A percentile compares a stretch with the other conserved stretches of the same genome.
Conservation (phyloP, 2,888 invertebrate species). For the Scotopteryx bipunctaria region DNA sequence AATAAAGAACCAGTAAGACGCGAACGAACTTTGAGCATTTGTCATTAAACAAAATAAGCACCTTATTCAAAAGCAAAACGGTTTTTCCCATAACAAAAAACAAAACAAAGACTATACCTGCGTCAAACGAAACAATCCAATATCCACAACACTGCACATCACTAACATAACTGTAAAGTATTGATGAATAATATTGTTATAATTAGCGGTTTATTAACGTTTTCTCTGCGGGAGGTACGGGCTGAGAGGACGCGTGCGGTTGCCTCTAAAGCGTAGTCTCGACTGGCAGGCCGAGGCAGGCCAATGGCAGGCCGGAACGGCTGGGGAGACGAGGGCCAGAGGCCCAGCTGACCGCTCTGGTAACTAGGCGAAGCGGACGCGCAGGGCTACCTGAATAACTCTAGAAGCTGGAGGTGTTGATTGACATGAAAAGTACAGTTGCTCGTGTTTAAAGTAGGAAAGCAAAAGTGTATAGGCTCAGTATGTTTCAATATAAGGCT, state of each 20-base stretch:
- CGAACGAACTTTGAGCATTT: too few relatives aligned
- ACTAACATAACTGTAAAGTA: constrained; percentile 15
- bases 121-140: constrained; percentile 34
- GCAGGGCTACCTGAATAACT: constrained; percentile 33
- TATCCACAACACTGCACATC: constrained; percentile 33
- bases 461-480: too few relatives aligned
- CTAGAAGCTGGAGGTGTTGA: neutral
- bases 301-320: constrained; percentile 1
- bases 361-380: constrained; percentile 41
- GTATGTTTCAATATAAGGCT: too few relatives aligned
- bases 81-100: constrained; percentile 22
- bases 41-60: neutral
- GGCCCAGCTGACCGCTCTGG: constrained; percentile 31
- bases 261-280: constrained; percentile 18
- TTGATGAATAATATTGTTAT: constrained; percentile 52
- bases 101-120: constrained; percentile 34
- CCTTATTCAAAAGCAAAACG: constrained; percentile 15
- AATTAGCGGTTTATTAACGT: constrained; percentile 50
- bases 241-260: constrained; percentile 42
- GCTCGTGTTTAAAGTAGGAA: too few relatives aligned
- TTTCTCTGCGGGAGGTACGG: constrained; percentile 58
- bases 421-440: neutral
- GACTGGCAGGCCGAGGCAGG: constrained; percentile 21
- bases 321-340: constrained; percentile 11
- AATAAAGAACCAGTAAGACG: neutral